Conservation (phyloP, 2,888 invertebrate genomes). For the Drosophila lutescens region DNA sequence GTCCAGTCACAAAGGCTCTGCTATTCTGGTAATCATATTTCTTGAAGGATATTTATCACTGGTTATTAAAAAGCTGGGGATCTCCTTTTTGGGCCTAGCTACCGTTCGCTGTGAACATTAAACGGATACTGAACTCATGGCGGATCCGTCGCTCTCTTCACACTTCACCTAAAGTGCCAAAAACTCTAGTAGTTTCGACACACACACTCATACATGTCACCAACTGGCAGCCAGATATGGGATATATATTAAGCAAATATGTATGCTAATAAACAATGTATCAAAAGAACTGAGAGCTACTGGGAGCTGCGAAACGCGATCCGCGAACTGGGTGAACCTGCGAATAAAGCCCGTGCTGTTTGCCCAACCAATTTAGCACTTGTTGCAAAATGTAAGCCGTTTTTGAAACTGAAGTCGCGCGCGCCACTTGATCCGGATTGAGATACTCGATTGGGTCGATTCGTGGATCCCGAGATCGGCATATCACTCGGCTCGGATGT, state of each 20-base stretch:
- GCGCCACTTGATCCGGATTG: conserved; percentile 49
- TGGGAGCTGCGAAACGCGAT: conserved; percentile 21
- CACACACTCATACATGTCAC: conserved; percentile 48
- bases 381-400: conserved; percentile 73
- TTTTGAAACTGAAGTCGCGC: conserved; percentile 69
- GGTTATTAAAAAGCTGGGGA: neutral
- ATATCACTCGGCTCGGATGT: conserved; percentile 4
- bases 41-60: conserved; percentile 19
- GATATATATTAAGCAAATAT: conserved; percentile 69
- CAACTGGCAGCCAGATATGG: conserved; percentile 51
- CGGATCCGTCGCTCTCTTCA: conserved; percentile 59
- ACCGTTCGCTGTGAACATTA: conserved; percentile 62
- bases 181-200: conserved; percentile 66
- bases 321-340: conserved; percentile 53
- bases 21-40: conserved; percentile 69
- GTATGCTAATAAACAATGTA: conserved; percentile 64
- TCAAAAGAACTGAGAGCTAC: conserved; percentile 56
- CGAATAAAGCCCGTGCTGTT: conserved; percentile 56
- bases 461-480: conserved; percentile 34
- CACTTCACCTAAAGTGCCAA: conserved; percentile 68
- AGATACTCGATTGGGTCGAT: conserved; percentile 1
- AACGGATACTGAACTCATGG: conserved; percentile 68
- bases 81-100: conserved; percentile 18
- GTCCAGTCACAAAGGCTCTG: conserved; percentile 54
- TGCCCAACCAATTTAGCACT: conserved; percentile 68